Evolutionary conservation across 1,140 invertebrate genomes (phyloP).

Genomic region (Drosophila nasuta): DNA sequence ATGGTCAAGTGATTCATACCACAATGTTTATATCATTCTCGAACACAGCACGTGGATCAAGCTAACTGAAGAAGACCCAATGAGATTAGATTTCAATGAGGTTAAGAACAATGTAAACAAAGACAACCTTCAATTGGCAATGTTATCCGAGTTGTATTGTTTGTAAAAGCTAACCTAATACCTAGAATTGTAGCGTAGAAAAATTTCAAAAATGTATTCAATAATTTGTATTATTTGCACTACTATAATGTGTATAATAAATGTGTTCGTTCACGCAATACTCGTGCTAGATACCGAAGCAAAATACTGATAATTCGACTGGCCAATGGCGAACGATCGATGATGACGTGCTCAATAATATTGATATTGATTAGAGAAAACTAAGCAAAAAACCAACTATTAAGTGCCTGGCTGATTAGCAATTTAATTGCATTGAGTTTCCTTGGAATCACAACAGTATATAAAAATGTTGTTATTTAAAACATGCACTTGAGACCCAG

Average conservation of each 20-base stretch:
- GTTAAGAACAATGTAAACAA: conserved; percentile 24
- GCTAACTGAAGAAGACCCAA: background rate
- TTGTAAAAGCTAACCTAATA: background rate
- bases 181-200: background rate
- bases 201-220: conserved; percentile 6
- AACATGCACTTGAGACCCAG: conserved; percentile 9
- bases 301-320: conserved; percentile 8
- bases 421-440: conserved; percentile 14
- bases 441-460: conserved; percentile 6
- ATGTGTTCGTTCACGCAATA: conserved; percentile 5
- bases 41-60: background rate
- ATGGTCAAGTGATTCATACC: conserved; percentile 15
- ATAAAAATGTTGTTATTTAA: conserved; percentile 16
- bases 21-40: background rate
- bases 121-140: background rate
- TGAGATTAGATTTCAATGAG: conserved; percentile 16
- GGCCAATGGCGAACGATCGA: conserved; percentile 24
- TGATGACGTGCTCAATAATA: conserved; percentile 2
- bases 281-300: conserved; percentile 4
- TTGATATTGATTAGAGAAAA: conserved; percentile 10
- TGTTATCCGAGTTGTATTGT: background rate
- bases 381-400: conserved; percentile 2
- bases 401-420: conserved; percentile 14
- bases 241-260: background rate
- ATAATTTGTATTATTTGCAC: conserved; percentile 20